Base-by-base conservation (phyloP, 2,113 vertebrate species). In the Stigmatopora nigra region DNA sequence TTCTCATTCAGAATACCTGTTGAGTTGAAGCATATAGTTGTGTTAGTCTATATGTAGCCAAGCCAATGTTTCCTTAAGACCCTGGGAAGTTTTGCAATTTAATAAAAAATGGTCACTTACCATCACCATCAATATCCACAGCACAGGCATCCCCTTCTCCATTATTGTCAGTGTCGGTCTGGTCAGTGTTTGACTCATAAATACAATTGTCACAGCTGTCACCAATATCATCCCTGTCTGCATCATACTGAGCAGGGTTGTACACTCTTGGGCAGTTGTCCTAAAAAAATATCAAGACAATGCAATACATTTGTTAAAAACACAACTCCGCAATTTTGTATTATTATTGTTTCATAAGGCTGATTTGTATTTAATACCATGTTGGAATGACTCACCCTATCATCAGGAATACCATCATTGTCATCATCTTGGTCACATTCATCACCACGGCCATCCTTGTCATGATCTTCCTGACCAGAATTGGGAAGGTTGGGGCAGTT, bases 401-500 rank as follows among this genome's bases (percentile, higher is more conserved):
- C 94, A 86, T 99, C 96, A 78, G 92, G 90, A 80, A 98, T 96
- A 65, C 92, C 85, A 81, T 99, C 97, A 44, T 98, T 95, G 64
- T 99, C 97, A 65, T 99, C 97, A 61, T 99, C 97, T 0, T 56
- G 78, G 76, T 99, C 97, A 80, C 97, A 99, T 82, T 97, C 97
- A 80, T 99, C 97, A 15, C 97, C 97, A 44, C 91, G 88, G 61
- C 95, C 96, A 68, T 99, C 97, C 81, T 94, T 97, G 89, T 99
- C 97, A 5, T 98, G 92, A 84, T 99, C 97, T 89, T 99, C 97
- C 80, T 99, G 97, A 5, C 97, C 97, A 22, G 97, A 99, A 87
- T 99, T 99, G 71, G 97, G 97, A 68, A 99, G 92, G 76, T 85
- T 93, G 66, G 95, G 97, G 76, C 97, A 99, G 68, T 99, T 99